Evolutionary conservation across 2,888 invertebrate species (phyloP).

Genomic region (Mythimna pallens): DNA sequence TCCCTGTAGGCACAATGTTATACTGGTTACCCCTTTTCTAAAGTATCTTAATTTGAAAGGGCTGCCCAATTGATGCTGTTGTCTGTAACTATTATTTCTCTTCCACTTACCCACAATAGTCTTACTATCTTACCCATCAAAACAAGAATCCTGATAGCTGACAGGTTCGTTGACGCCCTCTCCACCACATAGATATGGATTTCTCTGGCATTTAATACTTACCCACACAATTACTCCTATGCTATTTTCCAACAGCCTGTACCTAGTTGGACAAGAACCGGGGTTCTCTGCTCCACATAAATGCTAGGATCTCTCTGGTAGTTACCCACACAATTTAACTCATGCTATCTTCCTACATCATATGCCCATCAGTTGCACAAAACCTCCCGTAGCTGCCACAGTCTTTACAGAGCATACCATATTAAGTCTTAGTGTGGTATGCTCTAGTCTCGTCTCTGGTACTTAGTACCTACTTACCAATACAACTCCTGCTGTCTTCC

Average conservation of each 20-base stretch:
- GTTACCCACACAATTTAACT: slow-evolving; percentile 96
- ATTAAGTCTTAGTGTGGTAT: background rate
- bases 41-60: too few species aligned
- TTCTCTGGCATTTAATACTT: slow-evolving; percentile 48
- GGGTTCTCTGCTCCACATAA: slow-evolving; percentile 88
- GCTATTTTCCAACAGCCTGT: slow-evolving; percentile 93
- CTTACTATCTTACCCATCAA: too few species aligned
- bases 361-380: slow-evolving; percentile 96
- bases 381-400: slow-evolving; percentile 97
- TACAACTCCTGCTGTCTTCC: slow-evolving; percentile 94
- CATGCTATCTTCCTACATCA: slow-evolving; percentile 93
- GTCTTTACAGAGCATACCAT: slow-evolving; percentile 75
- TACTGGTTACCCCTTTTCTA: too few species aligned
- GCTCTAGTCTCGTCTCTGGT: background rate
- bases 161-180: too few species aligned
- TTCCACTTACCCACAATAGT: too few species aligned
- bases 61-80: too few species aligned
- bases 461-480: slow-evolving; percentile 91
- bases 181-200: too few species aligned
- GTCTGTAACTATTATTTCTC: too few species aligned
- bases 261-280: slow-evolving; percentile 96
- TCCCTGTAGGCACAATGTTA: too few species aligned
- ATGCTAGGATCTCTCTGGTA: background rate
- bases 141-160: too few species aligned
- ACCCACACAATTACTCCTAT: slow-evolving; percentile 89